Conservation (phyloP, 1,140 invertebrate species). For the Riptortus pedestris region DNA sequence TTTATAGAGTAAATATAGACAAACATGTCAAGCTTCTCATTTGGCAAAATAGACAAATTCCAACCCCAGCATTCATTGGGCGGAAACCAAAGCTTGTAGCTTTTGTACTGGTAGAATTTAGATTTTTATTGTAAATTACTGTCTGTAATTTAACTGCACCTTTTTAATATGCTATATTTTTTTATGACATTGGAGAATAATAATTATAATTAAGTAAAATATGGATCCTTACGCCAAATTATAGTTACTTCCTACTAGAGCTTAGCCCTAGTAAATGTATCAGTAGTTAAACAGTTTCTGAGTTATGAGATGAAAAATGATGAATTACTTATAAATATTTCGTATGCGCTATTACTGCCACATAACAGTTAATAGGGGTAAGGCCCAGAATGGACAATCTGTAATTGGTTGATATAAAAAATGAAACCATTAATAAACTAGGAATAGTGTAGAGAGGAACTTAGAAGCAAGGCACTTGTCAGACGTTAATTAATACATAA, state of each 20-base stretch:
- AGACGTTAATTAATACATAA: too few species aligned
- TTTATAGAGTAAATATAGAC: not conserved
- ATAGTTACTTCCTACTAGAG: not conserved
- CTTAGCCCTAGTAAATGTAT: constrained; percentile 4
- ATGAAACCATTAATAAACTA: too few species aligned
- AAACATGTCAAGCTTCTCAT: too few species aligned
- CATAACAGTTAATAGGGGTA: not conserved
- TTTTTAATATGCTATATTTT: constrained; percentile 10
- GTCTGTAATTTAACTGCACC: not conserved
- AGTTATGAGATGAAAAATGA: too few species aligned
- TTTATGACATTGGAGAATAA: constrained; percentile 2
- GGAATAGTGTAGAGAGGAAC: too few species aligned
- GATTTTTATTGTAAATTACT: constrained; percentile 3
- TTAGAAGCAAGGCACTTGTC: too few species aligned
- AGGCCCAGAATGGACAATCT: constrained; percentile 1
- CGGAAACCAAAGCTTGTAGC: not conserved
- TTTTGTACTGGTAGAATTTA: not conserved
- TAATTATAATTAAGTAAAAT: not conserved
- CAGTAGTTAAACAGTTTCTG: too few species aligned
- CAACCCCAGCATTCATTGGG: too few species aligned
- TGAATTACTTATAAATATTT: too few species aligned
- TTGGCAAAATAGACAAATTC: not conserved
- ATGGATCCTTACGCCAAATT: not conserved
- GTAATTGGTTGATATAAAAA: too few species aligned
- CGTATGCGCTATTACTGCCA: not conserved